Conservation (phyloP, 2,797 vertebrate genomes). For the Carapus acus region DNA sequence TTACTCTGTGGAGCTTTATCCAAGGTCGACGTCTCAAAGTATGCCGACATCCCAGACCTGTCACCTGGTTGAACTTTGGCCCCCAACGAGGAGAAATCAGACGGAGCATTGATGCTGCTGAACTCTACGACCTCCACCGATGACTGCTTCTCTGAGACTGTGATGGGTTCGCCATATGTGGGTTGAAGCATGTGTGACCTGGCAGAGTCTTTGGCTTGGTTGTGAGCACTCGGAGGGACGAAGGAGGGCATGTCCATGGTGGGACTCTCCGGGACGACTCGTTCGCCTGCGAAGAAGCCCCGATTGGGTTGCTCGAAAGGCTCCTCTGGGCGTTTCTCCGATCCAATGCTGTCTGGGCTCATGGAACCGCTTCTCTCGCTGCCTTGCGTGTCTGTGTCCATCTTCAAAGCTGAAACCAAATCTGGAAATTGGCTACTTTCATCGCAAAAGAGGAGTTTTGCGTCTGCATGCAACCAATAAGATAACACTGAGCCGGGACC, state of each 20-base stretch:
- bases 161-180: constrained; percentile 63
- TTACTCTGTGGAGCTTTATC: constrained; percentile 65
- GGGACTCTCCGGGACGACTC: constrained; percentile 68
- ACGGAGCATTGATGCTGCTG: constrained; percentile 55
- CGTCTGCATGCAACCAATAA: constrained; percentile 55
- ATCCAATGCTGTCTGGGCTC: constrained; percentile 79
- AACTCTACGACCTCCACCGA: constrained; percentile 71
- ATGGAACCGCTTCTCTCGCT: constrained; percentile 71
- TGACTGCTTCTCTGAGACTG: constrained; percentile 71
- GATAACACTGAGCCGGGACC: constrained; percentile 52
- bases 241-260: constrained; percentile 66
- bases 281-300: constrained; percentile 77
- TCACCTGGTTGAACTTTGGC: constrained; percentile 68
- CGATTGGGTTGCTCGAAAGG: constrained; percentile 79
- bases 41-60: constrained; percentile 94
- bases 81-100: constrained; percentile 53
- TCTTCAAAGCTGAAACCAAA: constrained; percentile 99
- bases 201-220: constrained; percentile 65
- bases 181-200: constrained; percentile 60
- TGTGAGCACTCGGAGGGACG: constrained; percentile 61
- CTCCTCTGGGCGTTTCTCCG: constrained; percentile 74
- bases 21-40: constrained; percentile 94
- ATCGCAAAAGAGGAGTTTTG: constrained; percentile 38
- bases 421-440: constrained; percentile 88
- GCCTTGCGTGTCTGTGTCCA: constrained; percentile 81